Percentiles rank a stretch among this genome's conserved stretches.
Evolutionary conservation across 2,113 vertebrate species (phyloP).

Genomic region (Eidolon helvum): DNA sequence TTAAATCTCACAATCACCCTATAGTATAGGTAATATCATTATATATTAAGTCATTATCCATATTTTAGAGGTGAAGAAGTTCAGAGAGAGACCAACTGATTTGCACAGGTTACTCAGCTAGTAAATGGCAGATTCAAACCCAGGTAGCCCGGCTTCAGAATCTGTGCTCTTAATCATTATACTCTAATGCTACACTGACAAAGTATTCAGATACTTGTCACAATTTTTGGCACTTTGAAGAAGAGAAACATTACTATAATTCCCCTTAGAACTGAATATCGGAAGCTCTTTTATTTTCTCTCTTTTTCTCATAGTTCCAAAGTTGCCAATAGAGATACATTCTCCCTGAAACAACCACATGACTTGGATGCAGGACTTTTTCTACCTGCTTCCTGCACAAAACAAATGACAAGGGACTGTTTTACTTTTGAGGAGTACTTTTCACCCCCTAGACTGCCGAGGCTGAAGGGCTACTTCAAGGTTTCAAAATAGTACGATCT

Average conservation of each 20-base stretch:
- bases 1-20: neutral
- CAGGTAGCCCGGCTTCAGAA: neutral
- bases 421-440: slow-evolving; percentile 45
- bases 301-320: neutral
- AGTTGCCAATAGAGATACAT: slow-evolving; percentile 15
- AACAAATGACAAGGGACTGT: slow-evolving; percentile 29
- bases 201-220: neutral
- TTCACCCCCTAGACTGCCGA: neutral
- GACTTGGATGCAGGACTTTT: neutral
- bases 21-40: neutral
- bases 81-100: neutral
- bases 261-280: neutral
- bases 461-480: neutral
- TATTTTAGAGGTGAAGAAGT: slow-evolving; percentile 30
- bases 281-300: neutral
- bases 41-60: neutral
- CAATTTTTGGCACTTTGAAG: slow-evolving; percentile 36
- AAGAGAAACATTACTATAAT: slow-evolving; percentile 18
- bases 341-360: neutral
- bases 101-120: neutral
- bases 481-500: slow-evolving; percentile 73
- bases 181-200: neutral
- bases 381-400: neutral
- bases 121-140: neutral
- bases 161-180: neutral